Evolutionary conservation across 1,140 invertebrate genomes (phyloP).

Genomic region (Dendrolimus kikuchii): DNA sequence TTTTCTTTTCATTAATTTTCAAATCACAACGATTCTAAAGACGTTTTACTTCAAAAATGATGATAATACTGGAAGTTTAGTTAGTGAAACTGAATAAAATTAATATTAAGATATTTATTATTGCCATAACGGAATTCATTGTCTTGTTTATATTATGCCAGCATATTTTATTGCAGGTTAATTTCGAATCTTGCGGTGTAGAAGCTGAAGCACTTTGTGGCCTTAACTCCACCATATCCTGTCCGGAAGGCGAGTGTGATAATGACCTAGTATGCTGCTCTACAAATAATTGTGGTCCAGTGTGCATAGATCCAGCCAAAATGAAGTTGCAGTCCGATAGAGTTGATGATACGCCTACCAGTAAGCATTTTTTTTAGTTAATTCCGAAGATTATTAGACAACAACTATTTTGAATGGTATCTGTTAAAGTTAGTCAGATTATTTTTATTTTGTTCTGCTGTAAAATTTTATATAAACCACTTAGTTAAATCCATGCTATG

Average conservation of each 20-base stretch:
- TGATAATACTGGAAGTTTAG: too few relatives aligned
- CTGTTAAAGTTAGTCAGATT: too few relatives aligned
- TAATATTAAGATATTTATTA: too few relatives aligned
- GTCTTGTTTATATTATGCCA: neutral
- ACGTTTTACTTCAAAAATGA: too few relatives aligned
- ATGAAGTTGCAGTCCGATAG: conserved; percentile 43
- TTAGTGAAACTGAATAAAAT: too few relatives aligned
- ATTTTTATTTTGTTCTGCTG: too few relatives aligned
- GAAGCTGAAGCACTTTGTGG: conserved; percentile 55
- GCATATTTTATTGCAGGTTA: conserved; percentile 29
- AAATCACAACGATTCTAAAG: too few relatives aligned
- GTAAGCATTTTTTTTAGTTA: conserved; percentile 58
- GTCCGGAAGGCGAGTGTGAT: conserved; percentile 53
- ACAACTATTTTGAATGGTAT: too few relatives aligned
- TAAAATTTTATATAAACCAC: too few relatives aligned
- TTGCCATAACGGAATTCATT: neutral
- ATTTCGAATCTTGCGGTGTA: conserved; percentile 44
- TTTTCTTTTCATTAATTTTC: too few relatives aligned
- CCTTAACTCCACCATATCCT: conserved; percentile 48
- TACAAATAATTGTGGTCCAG: conserved; percentile 51
- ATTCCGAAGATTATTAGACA: too few relatives aligned
- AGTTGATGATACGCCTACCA: conserved; percentile 74
- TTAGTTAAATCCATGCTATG: too few relatives aligned
- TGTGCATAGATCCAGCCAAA: conserved; percentile 61
- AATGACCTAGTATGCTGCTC: conserved; percentile 55